Evolutionary conservation across 2,797 vertebrate genomes (phyloP), one percentile per base, ranked within the genome.

Genomic region (Otus scops): DNA sequence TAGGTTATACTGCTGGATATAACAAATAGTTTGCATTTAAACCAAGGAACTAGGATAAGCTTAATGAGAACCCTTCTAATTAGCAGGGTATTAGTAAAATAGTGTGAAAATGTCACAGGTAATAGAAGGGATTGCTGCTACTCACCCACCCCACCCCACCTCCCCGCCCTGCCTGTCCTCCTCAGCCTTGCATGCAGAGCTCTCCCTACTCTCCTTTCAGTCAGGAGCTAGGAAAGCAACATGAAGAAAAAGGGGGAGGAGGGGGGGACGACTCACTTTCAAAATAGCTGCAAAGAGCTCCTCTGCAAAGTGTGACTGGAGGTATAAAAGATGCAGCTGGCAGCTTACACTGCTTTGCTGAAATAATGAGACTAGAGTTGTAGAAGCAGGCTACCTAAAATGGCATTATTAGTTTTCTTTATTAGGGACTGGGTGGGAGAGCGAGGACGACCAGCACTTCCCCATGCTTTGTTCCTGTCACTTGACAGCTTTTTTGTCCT

Each of bases 401-500:
- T 56, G 75, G 64, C 89, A 71, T 96, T 93, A 81, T 95, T 92
- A 77, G 68, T 54, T 94, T 95, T 77, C 76, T 65, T 93, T 80
- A 81, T 94, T 85, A 94, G 65, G 65, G 84, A 59, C 50, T 69
- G 79, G 91, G 57, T 78, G 69, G 79, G 47, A 75, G 43, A 93
- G 34, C 0, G 7, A 94, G 86, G 81, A 95, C 0, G 27, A 83
- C 73, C n/a, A 85, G 78, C 71, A 70, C 53, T 97, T 96, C 65
- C n/a, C 47, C 3, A 5, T 34, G 53, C 81, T 95, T 91, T 93
- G 41, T 85, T 89, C 64, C 86, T 80, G 71, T 71, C 75, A 51
- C 39, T 94, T 93, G 84, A 81, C 78, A 85, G 82, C 30, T 83
- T 91, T 81, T 92, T 79, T 95, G 83, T 89, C 96, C 92, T 97